A percentile compares a stretch with the other conserved stretches of the same genome.
phyloP scores from a whole-genome alignment of 1,140 invertebrate genomes.

The Drosophila mayri region DNA sequence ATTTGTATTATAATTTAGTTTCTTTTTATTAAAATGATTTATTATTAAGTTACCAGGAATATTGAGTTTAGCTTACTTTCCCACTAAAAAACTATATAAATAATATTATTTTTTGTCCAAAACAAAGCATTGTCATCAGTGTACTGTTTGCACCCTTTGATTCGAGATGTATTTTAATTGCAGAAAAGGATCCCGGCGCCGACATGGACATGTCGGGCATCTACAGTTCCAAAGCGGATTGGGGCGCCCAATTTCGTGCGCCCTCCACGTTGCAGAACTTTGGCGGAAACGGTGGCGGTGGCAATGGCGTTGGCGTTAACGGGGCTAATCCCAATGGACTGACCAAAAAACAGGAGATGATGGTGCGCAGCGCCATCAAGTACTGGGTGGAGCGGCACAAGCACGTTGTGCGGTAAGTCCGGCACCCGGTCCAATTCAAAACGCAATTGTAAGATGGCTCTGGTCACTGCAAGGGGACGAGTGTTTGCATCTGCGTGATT shows the following conservation, averaged over 20 bases:
- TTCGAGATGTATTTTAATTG: constrained; percentile 32
- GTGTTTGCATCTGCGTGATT: constrained; percentile 22
- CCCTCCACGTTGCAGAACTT: constrained; percentile 89
- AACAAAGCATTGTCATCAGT: background rate
- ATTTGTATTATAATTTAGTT: constrained; percentile 42
- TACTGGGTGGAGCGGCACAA: constrained; percentile 95
- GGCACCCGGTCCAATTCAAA: constrained; percentile 10
- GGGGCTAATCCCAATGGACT: constrained; percentile 90
- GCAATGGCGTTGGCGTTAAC: constrained; percentile 29
- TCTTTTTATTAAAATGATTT: background rate
- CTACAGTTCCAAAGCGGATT: constrained; percentile 91
- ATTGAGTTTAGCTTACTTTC: constrained; percentile 59
- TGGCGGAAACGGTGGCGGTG: constrained; percentile 46
- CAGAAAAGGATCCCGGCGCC: constrained; percentile 85
- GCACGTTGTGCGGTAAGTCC: constrained; percentile 91
- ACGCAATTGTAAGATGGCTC: constrained; percentile 16
- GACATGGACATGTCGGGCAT: constrained; percentile 89
- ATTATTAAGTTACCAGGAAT: constrained; percentile 56
- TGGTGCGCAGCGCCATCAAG: constrained; percentile 93
- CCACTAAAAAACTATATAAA: too few relatives aligned
- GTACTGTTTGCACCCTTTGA: background rate
- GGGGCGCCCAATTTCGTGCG: constrained; percentile 89
- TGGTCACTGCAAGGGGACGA: constrained; percentile 1
- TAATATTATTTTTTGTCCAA: too few relatives aligned
- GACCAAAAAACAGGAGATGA: constrained; percentile 92